Evolutionary conservation across 1,140 invertebrate genomes (phyloP).

Genomic region (Papilio polytes): DNA sequence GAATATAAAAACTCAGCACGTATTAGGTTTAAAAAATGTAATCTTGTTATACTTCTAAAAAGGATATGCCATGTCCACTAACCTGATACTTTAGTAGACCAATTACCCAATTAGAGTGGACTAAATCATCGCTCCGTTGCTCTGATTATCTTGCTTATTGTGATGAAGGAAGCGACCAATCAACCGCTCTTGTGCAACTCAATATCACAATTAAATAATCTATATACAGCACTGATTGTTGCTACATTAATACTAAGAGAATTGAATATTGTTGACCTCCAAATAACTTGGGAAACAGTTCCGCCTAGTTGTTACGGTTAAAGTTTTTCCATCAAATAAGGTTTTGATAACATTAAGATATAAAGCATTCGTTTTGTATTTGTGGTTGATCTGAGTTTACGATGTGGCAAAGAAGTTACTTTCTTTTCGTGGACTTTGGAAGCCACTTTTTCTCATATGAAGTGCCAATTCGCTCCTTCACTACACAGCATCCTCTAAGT

Average conservation of each 20-base stretch:
- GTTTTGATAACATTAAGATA: background rate
- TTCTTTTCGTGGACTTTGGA: background rate
- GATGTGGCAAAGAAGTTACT: background rate
- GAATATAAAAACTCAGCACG: too few species aligned
- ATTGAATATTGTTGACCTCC: background rate
- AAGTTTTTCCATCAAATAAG: background rate
- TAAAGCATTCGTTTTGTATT: background rate
- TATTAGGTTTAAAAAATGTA: too few species aligned
- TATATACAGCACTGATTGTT: constrained; percentile 9
- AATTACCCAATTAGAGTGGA: constrained; percentile 55
- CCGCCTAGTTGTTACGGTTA: background rate
- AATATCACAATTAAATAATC: constrained; percentile 39
- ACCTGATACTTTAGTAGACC: constrained; percentile 53
- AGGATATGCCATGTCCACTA: constrained; percentile 40
- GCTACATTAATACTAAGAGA: background rate
- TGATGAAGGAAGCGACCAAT: constrained; percentile 33
- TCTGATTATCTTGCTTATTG: constrained; percentile 39
- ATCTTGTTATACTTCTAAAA: background rate
- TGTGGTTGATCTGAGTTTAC: background rate
- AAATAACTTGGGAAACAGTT: background rate
- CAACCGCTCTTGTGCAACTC: constrained; percentile 29
- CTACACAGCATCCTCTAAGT: background rate
- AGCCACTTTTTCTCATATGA: background rate
- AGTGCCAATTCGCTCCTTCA: background rate
- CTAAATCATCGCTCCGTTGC: constrained; percentile 29